These are phyloP conservation scores for Tinea semifulvella DNA, from an alignment of 2,888 invertebrate species.

Conservation along the genomic window DNA sequence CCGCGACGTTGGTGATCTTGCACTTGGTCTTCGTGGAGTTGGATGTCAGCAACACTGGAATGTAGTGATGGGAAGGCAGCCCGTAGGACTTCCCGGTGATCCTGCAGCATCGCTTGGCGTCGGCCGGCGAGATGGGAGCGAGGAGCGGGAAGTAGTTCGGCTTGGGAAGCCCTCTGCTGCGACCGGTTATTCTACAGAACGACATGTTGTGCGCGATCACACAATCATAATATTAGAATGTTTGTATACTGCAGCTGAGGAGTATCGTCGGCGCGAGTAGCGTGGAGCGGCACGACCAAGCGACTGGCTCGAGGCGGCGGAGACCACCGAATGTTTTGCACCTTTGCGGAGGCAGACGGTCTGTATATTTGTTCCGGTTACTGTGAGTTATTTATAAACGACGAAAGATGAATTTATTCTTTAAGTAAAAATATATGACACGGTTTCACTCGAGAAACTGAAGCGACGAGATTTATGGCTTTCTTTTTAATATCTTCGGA, in stretches of 20 bases:
- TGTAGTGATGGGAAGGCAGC: conserved; percentile 79
- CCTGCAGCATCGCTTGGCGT: conserved; percentile 80
- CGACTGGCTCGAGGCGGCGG: conserved; percentile 13
- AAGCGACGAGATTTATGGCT: conserved; percentile 7
- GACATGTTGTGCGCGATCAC: conserved; percentile 55
- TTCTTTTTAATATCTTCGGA: not conserved
- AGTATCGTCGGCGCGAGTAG: not conserved
- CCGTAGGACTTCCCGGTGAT: conserved; percentile 83
- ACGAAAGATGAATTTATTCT: conserved; percentile 53
- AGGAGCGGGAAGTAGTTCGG: conserved; percentile 84
- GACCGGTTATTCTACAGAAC: conserved; percentile 83
- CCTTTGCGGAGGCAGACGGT: conserved; percentile 52
- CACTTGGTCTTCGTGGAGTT: conserved; percentile 63
- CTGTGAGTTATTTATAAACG: conserved; percentile 55
- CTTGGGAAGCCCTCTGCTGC: conserved; percentile 80
- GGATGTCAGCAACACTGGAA: conserved; percentile 73
- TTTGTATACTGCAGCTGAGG: conserved; percentile 2
- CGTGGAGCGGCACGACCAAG: not conserved
- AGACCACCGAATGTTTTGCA: conserved; percentile 33
- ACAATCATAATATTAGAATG: not conserved
- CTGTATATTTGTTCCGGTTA: conserved; percentile 56
- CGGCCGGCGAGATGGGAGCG: conserved; percentile 84
- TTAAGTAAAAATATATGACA: conserved; percentile 53
- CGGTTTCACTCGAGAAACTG: conserved; percentile 46
- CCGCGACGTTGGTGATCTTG: conserved; percentile 71